Percentiles rank a stretch among this genome's conserved stretches.
phyloP scores from a whole-genome alignment of 2,797 vertebrate species.

The Micromesistius poutassou region DNA sequence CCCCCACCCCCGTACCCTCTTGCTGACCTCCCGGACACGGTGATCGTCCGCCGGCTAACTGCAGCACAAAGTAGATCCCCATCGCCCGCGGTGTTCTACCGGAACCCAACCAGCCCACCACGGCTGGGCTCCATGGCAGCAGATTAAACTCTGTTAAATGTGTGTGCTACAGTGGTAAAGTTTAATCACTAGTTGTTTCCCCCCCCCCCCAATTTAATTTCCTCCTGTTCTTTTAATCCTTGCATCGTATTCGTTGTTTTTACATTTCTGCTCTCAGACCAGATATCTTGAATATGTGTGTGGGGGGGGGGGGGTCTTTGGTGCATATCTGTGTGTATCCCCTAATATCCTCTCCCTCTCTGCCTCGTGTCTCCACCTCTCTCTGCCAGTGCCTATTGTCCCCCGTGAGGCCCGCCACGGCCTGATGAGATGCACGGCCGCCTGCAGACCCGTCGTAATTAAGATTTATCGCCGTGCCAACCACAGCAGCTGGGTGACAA shows the following conservation, averaged over 20 bases:
- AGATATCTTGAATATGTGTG: background rate
- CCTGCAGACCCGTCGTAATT: slow-evolving; percentile 66
- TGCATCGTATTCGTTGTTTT: too few species aligned
- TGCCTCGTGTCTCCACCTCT: slow-evolving; percentile 9
- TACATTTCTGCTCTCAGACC: background rate
- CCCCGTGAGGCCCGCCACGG: slow-evolving; percentile 58
- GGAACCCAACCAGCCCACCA: background rate
- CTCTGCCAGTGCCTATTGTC: slow-evolving; percentile 26
- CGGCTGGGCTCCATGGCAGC: background rate
- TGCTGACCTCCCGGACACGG: slow-evolving; percentile 41
- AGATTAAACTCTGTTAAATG: background rate
- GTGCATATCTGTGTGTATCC: background rate
- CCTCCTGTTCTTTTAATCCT: slow-evolving; percentile 1
- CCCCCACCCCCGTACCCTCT: slow-evolving; percentile 53
- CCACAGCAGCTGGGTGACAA: slow-evolving; percentile 21
- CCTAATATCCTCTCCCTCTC: background rate
- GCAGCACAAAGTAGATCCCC: slow-evolving; percentile 58
- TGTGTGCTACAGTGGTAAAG: background rate
- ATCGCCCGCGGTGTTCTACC: background rate
- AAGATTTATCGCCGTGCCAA: slow-evolving; percentile 60
- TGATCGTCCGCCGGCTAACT: slow-evolving; percentile 62
- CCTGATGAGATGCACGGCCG: slow-evolving; percentile 57
- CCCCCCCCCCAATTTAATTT: background rate
- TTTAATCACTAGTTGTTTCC: background rate
- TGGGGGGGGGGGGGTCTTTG: background rate